Evolutionary conservation across 2,888 invertebrate species (phyloP), one percentile per base, ranked within the genome.

Genomic region (Agelastica alni): DNA sequence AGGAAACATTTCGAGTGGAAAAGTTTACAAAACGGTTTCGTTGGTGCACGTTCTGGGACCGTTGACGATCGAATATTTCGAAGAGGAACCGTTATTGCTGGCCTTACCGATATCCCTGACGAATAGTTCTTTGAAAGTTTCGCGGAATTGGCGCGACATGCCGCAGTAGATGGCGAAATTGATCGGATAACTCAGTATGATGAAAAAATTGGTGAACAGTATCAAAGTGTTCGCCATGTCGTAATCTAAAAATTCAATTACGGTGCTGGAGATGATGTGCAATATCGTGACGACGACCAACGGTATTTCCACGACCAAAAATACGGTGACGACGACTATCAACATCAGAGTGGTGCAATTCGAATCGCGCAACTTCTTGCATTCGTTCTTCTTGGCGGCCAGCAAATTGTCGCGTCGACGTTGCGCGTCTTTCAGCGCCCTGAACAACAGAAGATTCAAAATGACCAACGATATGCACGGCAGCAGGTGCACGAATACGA

Each of bases 121-220:
- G 71, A 96, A 95, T 4, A 86, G 73, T 68, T 89, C 89, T 70
- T 91, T 92, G 75, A 96, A 96, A 0, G 96, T 96, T 74, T 95
- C 93, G 44, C 96, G 82, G 76, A 96, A 96, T 74, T 93, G 93
- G 22, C 93, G 81, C 22, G 93, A 93, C 96, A 96, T 97, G 14
- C 94, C 94, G 74, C 95, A 96, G 72, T 96, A 96, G 62, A 96
- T 94, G 56, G 93, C 95, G 70, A 96, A 96, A 75, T 96, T 95
- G 53, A 95, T 88, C 7, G 94, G 94, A 77, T 95, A 95, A 39
- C 92, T 92, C 30, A 93, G 83, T 53, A 94, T 88, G 56, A 96
- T 91, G 74, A 93, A 89, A 78, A 96, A 93, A 79, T 96, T 96
- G 7, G 92, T 92, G 70, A 93, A 85, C 57, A 90, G 75, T 52